These are phyloP conservation scores for Butorides virescens DNA, from an alignment of 2,113 vertebrate species.

Conservation along the genomic window DNA sequence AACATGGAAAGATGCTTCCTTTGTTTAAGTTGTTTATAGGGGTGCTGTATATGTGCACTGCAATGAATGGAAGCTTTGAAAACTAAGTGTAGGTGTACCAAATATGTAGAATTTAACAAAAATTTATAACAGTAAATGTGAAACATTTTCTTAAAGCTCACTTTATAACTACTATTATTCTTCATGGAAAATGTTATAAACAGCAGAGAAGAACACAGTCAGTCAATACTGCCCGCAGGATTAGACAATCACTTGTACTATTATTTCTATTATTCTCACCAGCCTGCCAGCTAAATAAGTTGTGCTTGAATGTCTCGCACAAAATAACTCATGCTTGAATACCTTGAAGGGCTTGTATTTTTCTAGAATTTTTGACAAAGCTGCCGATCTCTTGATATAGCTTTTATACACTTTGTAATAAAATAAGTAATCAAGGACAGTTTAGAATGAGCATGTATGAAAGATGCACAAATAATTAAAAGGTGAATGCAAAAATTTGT, in stretches of 20 bases:
- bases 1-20: background rate
- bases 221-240: background rate
- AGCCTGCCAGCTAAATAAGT: background rate
- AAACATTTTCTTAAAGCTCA: background rate
- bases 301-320: background rate
- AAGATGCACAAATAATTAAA: background rate
- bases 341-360: background rate
- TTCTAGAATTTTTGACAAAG: background rate
- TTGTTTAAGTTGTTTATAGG: background rate
- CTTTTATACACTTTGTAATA: background rate
- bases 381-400: background rate
- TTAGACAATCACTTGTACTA: background rate
- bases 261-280: background rate
- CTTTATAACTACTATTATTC: background rate
- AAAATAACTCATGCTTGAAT: background rate
- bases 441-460: background rate
- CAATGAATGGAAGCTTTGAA: background rate
- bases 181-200: background rate
- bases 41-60: background rate
- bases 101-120: background rate
- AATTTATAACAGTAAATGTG: background rate
- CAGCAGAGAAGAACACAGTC: background rate
- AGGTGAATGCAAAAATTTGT: background rate
- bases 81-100: background rate
- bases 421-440: background rate